Conservation (phyloP, 2,888 invertebrate species). For the Fragum fragum region DNA sequence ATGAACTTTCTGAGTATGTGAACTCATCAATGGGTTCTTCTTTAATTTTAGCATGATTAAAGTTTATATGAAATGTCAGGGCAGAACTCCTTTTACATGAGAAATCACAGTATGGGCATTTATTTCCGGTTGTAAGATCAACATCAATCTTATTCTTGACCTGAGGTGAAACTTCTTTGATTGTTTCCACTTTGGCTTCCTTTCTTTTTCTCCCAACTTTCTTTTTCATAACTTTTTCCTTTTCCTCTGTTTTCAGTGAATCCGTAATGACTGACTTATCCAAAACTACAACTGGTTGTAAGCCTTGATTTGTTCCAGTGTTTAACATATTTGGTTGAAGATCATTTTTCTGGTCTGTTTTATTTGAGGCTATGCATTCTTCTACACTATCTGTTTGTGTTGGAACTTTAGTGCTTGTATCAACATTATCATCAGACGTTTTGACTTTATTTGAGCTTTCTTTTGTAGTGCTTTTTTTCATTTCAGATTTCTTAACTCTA, state of each 20-base stretch:
- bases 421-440: too few relatives aligned
- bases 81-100: conserved; percentile 56
- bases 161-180: neutral
- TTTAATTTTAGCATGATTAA: conserved; percentile 55
- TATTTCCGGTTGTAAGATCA: conserved; percentile 1
- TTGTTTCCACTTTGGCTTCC: neutral
- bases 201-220: conserved; percentile 18
- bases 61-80: conserved; percentile 58
- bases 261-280: neutral
- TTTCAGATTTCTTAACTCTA: neutral
- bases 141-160: neutral
- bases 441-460: neutral
- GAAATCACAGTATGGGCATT: conserved; percentile 59
- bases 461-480: neutral
- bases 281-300: neutral
- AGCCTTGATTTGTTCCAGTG: neutral
- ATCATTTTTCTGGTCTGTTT: neutral
- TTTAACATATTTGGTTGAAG: neutral
- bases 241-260: neutral
- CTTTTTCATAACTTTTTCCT: neutral
- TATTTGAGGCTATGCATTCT: neutral
- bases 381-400: neutral
- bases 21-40: conserved; percentile 33
- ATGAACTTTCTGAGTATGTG: neutral
- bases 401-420: neutral